Base-by-base conservation (phyloP, 2,888 invertebrate species). In the Nephrotoma flavescens region DNA sequence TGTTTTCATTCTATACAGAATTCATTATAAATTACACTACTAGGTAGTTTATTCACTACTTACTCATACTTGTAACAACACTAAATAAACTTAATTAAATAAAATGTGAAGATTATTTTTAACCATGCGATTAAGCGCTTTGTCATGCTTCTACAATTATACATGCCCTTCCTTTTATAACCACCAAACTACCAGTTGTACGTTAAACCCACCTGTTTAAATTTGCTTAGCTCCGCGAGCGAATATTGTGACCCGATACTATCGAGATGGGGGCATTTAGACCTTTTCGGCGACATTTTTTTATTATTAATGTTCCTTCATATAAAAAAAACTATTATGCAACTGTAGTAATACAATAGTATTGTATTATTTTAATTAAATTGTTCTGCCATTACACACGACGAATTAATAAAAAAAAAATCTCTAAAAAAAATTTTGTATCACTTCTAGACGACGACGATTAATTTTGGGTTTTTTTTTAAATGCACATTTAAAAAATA, bases 211-310 rank as follows among this genome's bases (percentile, higher is more conserved):
- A 89, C 89, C 88, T 89, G 88, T 87, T 88, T 89, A n/a, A 87
- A 42, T 88, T 88, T 88, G 86, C 89, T 88, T 41, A 89, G 83
- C 86, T 89, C 88, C 83, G 88, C 71, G 31, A 88, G 87, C 86
- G 89, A 88, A 87, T 87, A 87, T 87, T 88, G 88, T 15, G 87
- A 42, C n/a, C 42, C 86, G 85, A 88, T 86, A 87, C 88, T 88
- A 41, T 88, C 88, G 87, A 88, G 88, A 87, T 89, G 89, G 71
- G 88, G 87, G 85, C 89, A 89, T 86, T 88, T 88, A 71, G 44
- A 42, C 15, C 83, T 87, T 87, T 86, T 86, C 52, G 52, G 41
- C 9, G 86, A 86, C 86, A 86, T 86, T 47, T 31, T 45, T 44
- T 85, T 85, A 71, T 57, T 9, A 71, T 19, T 71, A 71, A 71